phyloP scores from a whole-genome alignment of 2,888 invertebrate species.

The Pemphredon lugubris region DNA sequence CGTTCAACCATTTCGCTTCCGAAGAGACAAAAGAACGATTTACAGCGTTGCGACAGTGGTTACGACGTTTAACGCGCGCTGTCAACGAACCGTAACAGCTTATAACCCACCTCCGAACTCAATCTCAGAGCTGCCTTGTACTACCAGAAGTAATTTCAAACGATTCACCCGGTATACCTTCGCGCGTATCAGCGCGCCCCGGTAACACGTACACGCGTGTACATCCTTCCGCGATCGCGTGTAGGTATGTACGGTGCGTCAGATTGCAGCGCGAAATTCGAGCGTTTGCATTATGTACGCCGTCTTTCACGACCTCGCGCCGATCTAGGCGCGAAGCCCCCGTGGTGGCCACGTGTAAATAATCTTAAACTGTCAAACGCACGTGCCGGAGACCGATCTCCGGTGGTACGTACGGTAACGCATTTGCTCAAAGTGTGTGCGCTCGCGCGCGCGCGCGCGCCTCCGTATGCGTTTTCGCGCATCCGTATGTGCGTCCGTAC shows the following conservation, averaged over 20 bases:
- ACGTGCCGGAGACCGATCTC: conserved; percentile 51
- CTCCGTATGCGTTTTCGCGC: too few species aligned
- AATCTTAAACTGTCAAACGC: conserved; percentile 73
- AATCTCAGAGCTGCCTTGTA: too few species aligned
- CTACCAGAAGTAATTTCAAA: background rate
- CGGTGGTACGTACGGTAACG: conserved; percentile 1
- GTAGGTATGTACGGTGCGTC: background rate
- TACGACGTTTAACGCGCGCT: too few species aligned
- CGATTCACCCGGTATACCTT: too few species aligned
- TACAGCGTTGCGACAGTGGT: too few species aligned
- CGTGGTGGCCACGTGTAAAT: conserved; percentile 60
- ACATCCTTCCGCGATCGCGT: conserved; percentile 16
- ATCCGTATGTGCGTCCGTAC: too few species aligned
- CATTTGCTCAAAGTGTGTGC: background rate
- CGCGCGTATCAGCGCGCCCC: background rate
- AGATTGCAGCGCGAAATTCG: conserved; percentile 16
- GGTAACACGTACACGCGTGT: conserved; percentile 1
- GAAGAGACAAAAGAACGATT: too few species aligned
- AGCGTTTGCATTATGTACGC: conserved; percentile 20
- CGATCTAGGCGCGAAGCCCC: conserved; percentile 1
- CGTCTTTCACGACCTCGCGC: conserved; percentile 19
- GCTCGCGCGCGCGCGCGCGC: background rate
- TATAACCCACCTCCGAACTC: too few species aligned
- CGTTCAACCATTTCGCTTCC: too few species aligned
- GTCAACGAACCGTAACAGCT: too few species aligned